Conservation (phyloP, 2,888 invertebrate species). For the Eilema caniola region DNA sequence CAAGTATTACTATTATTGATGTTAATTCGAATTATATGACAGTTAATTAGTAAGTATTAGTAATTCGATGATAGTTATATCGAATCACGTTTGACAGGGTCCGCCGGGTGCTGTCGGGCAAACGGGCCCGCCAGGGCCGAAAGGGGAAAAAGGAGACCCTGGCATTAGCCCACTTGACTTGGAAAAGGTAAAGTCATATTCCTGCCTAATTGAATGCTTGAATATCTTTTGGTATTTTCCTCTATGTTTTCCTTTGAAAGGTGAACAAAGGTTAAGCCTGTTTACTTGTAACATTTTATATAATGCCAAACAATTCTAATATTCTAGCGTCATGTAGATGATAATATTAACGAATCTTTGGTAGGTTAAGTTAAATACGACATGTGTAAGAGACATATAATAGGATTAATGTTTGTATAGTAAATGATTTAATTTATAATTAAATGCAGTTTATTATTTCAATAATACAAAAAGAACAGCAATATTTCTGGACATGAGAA, state of each 20-base stretch:
- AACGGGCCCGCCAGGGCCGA: slow-evolving; percentile 87
- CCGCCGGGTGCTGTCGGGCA: slow-evolving; percentile 90
- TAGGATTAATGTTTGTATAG: not conserved
- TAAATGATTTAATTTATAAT: not conserved
- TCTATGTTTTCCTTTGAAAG: slow-evolving; percentile 20
- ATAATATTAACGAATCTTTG: not conserved
- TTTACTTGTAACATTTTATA: slow-evolving; percentile 3
- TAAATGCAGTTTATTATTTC: not conserved
- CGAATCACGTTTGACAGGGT: slow-evolving; percentile 88
- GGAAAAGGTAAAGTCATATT: slow-evolving; percentile 72
- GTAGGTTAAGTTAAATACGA: not conserved
- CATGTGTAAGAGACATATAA: not conserved
- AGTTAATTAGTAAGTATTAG: too few relatives aligned
- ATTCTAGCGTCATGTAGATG: not conserved
- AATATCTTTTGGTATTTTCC: slow-evolving; percentile 40
- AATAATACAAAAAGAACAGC: too few relatives aligned
- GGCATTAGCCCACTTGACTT: slow-evolving; percentile 71
- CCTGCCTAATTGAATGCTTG: slow-evolving; percentile 55
- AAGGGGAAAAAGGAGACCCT: slow-evolving; percentile 92
- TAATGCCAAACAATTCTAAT: not conserved
- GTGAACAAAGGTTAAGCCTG: not conserved
- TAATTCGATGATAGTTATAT: too few relatives aligned
- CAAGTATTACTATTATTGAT: too few relatives aligned
- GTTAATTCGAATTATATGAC: too few relatives aligned
- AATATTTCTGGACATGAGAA: not conserved